Evolutionary conservation across 2,113 vertebrate genomes (phyloP), one percentile per base, ranked within the genome.

Genomic region (Castor canadensis): DNA sequence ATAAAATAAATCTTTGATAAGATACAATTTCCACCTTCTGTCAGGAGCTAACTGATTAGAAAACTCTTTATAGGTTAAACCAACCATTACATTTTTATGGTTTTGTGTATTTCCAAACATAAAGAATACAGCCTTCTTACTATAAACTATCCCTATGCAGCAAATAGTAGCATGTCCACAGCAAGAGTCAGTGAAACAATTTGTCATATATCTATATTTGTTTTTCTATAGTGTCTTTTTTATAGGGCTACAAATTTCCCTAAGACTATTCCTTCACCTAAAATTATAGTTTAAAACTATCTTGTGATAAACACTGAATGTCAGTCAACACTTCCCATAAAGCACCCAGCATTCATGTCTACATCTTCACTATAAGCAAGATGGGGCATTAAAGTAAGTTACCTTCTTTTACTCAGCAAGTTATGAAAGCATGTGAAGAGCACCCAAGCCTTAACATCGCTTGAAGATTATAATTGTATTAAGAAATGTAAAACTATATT

Each of bases 31-130:
- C 96, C 93, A 97, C 97, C 96, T 98, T 98, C 97, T 98, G 98
- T 97, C 97, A 98, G 92, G 96, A 97, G 90, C 95, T 98, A 98
- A 97, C 96, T 98, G 97, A 98, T 98, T 98, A 98, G 97, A 98
- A 98, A 98, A 97, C 96, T 96, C 96, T 98, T 98, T 98, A 97
- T 97, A 98, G 97, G 97, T 98, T 98, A 98, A 98, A 98, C 95
- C 95, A 98, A 96, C 98, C 97, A 97, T 98, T 98, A 97, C 95
- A 97, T 97, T 98, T 98, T 98, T 98, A 98, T 98, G 97, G 94
- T 92, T 97, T 95, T 97, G 94, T 98, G 95, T 98, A 97, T 98
- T 98, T 97, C 95, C 95, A 97, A 98, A 95, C 95, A 97, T 98
- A 98, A 98, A 98, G 97, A 97, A 98, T 98, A 97, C 98, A 97